Evolutionary conservation across 2,888 invertebrate species (phyloP).

Genomic region (Acronicta alni): DNA sequence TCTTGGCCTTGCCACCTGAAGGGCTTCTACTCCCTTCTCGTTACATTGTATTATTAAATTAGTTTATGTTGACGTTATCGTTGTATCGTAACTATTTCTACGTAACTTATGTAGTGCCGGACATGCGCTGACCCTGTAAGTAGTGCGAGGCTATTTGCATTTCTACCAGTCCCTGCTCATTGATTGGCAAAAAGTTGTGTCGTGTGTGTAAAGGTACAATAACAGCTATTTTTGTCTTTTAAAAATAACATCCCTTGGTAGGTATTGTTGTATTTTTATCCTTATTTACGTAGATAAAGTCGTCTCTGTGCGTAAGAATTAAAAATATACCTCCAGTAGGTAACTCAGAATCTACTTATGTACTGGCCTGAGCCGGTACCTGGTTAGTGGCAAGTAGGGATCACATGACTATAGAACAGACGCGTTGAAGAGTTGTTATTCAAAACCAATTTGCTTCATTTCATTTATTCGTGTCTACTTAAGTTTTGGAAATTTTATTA

Average conservation of each 20-base stretch:
- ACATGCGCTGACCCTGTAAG: conserved; percentile 21
- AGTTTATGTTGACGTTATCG: conserved; percentile 11
- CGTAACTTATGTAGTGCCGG: conserved; percentile 18
- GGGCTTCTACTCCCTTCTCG: conserved; percentile 58
- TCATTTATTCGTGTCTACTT: too few relatives aligned
- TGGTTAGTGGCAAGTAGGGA: too few relatives aligned
- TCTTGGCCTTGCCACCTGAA: conserved; percentile 69
- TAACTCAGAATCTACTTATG: background rate
- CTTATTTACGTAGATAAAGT: background rate
- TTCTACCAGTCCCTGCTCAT: conserved; percentile 14
- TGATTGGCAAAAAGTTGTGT: conserved; percentile 13
- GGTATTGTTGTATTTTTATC: background rate
- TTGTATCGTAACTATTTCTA: conserved; percentile 10
- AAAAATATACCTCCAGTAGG: background rate
- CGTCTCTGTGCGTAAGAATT: background rate
- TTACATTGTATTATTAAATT: conserved; percentile 32
- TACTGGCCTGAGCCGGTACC: too few relatives aligned
- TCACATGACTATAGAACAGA: too few relatives aligned
- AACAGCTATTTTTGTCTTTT: conserved; percentile 1
- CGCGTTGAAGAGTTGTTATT: background rate
- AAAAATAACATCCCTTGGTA: background rate
- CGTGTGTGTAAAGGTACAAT: background rate
- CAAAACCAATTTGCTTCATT: background rate
- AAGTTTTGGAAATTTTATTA: too few relatives aligned
- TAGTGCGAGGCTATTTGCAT: conserved; percentile 4